Base-by-base conservation (phyloP, 2,888 invertebrate species). In the Ariolimax columbianus region DNA sequence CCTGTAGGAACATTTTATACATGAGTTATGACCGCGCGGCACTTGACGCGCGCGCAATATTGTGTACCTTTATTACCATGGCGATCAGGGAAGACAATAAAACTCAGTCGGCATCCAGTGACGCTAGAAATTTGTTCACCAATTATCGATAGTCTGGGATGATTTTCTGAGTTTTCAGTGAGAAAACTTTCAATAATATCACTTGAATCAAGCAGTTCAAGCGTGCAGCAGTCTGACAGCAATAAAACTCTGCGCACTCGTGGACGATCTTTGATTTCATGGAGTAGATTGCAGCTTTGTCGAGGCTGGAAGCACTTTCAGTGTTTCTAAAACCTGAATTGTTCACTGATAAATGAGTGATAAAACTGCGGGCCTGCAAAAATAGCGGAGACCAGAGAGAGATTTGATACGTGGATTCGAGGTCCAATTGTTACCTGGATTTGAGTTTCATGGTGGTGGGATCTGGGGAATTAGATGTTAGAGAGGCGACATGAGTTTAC, bases 101-200 rank as follows among this genome's bases (percentile, higher is more conserved):
- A 82, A 82, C 72, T 36, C 73, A 1, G 70, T 70, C 40, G 26
- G 73, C 30, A 82, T 82, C 72, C 70, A 59, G 73, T 73, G 19
- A 82, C 70, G 82, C 73, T 36, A 55, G 73, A 82, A 82, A 82
- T 82, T 82, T 82, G 82, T 72, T 51, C 82, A 38, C 40, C 82
- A 82, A 82, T 82, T 82, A 82, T 82, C 82, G 82, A 82, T 73
- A 73, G 72, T 73, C 82, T 19, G 30, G 51, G 36, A 63, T 40
- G 81, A 40, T 63, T 82, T 82, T 47, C 38, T 4, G n/a, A 40
- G 19, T 36, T 47, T 4, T 26, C 19, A 30, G 47, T 26, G 23
- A 33, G 47, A 70, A 70, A 70, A 43, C 70, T 80, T 68, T 82
- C 73, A 82, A 59, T 82, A 82, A 82, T 82, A 82, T 82, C 73